A percentile compares a stretch with the other conserved stretches of the same genome.
Evolutionary conservation across 2,113 vertebrate species (phyloP).

Genomic region (Hippocampus guttulatus): DNA sequence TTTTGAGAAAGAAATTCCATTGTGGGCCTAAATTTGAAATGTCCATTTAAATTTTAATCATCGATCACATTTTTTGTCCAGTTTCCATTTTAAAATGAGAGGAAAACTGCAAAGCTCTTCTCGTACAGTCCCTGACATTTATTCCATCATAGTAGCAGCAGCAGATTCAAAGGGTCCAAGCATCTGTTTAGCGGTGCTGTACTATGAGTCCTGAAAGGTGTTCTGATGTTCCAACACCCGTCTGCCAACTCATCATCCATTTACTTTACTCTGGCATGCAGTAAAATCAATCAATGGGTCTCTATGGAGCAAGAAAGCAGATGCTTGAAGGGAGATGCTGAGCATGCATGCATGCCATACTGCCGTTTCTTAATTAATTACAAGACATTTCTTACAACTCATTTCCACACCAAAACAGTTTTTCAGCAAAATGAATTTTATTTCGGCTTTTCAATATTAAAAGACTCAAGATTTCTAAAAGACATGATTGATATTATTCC

Average conservation of each 20-base stretch:
- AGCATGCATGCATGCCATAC: background rate
- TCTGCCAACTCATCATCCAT: conserved; percentile 7
- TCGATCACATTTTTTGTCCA: no score
- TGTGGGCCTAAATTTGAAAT: conserved; percentile 2
- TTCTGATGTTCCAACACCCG: background rate
- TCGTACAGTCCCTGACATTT: background rate
- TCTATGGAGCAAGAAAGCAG: background rate
- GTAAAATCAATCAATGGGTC: background rate
- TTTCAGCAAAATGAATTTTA: background rate
- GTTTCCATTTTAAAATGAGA: background rate
- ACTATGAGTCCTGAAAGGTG: background rate
- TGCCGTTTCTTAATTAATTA: background rate
- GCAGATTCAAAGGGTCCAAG: background rate
- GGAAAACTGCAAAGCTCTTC: background rate
- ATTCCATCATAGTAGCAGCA: background rate
- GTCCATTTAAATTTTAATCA: no score
- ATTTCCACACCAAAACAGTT: background rate
- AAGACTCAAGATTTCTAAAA: background rate
- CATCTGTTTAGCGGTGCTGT: background rate
- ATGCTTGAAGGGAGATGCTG: conserved; percentile 1
- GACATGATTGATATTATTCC: no score
- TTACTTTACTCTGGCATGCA: background rate
- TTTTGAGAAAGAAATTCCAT: conserved; percentile 14
- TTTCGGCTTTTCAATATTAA: background rate
- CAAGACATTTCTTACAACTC: background rate